These are phyloP conservation scores for Macrosoma leucophasiata DNA, from an alignment of 2,888 invertebrate genomes.

Conservation along the genomic window DNA sequence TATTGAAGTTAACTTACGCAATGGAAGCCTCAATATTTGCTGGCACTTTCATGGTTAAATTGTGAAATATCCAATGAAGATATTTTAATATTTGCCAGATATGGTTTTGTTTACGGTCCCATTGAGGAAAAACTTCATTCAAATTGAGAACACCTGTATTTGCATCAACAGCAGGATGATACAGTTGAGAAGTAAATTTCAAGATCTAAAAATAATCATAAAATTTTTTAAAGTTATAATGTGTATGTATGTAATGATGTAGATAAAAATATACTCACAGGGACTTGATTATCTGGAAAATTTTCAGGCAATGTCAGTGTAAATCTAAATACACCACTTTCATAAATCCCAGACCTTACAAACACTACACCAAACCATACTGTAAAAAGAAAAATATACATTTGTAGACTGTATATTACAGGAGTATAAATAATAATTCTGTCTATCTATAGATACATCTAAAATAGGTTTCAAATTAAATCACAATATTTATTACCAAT, in stretches of 20 bases:
- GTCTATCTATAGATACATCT: no score
- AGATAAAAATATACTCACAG: constrained; percentile 76
- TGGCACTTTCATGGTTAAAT: constrained; percentile 84
- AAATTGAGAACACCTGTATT: constrained; percentile 86
- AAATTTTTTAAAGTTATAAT: not conserved
- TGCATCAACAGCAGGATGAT: constrained; percentile 90
- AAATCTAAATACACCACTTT: constrained; percentile 94
- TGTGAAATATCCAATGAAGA: constrained; percentile 86
- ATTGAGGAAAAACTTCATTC: constrained; percentile 86
- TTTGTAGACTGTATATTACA: constrained; percentile 3
- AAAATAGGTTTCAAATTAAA: no score
- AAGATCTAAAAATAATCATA: constrained; percentile 78
- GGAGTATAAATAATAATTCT: no score
- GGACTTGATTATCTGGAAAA: constrained; percentile 90
- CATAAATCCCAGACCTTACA: constrained; percentile 90
- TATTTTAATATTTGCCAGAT: constrained; percentile 94
- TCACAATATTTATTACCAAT: no score
- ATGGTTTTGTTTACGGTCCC: constrained; percentile 89
- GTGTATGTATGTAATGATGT: not conserved
- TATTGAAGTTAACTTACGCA: constrained; percentile 80
- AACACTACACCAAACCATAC: constrained; percentile 96
- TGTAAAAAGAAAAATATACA: constrained; percentile 56
- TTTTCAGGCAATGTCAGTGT: constrained; percentile 88
- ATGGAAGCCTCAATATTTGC: constrained; percentile 83
- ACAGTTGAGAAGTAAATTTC: constrained; percentile 87